These are phyloP conservation scores for Platysternon megacephalum DNA, from an alignment of 2,113 vertebrate species.

Conservation along the genomic window DNA sequence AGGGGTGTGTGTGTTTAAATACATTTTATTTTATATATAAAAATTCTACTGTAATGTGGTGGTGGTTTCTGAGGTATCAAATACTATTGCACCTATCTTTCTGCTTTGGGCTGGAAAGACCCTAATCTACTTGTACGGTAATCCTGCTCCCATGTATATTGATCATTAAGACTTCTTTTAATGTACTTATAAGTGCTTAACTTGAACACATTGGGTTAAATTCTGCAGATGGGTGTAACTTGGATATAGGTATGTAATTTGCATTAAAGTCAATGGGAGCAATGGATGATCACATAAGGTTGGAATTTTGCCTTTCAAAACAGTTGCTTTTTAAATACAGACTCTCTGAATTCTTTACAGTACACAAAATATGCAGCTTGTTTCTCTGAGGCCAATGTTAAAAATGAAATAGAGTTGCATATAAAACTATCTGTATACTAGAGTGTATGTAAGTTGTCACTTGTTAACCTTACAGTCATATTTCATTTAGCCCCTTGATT, in stretches of 20 bases:
- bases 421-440: not conserved
- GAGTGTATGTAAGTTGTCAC: not conserved
- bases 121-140: not conserved
- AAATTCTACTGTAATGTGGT: not conserved
- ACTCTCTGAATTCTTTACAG: not conserved
- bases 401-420: not conserved
- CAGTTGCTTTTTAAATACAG: not conserved
- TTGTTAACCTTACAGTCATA: not conserved
- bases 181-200: not conserved
- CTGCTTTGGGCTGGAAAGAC: not conserved
- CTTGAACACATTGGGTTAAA: accelerated
- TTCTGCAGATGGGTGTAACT: not conserved
- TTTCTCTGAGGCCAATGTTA: not conserved
- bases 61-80: not conserved
- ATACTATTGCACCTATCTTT: not conserved
- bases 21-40: not conserved
- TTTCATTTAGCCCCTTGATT: not conserved
- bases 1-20: not conserved
- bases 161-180: not conserved
- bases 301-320: not conserved
- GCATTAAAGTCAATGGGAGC: not conserved
- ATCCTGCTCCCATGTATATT: not conserved
- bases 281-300: not conserved
- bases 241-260: not conserved
- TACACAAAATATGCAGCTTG: not conserved